These are phyloP conservation scores for Anaspis maculata DNA, from an alignment of 2,888 invertebrate genomes.

Conservation along the genomic window DNA sequence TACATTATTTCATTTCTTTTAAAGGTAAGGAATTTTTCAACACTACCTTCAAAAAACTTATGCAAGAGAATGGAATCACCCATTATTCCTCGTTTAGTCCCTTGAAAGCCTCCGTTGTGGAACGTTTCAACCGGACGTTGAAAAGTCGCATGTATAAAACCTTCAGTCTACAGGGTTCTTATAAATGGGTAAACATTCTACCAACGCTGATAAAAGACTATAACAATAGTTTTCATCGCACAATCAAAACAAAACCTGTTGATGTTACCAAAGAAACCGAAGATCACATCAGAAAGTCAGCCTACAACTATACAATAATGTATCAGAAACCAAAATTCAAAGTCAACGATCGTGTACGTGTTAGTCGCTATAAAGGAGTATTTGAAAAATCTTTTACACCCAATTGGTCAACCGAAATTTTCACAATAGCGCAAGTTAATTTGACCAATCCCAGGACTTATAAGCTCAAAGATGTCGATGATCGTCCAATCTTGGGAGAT, in stretches of 20 bases:
- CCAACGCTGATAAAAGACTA: neutral
- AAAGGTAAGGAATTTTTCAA: neutral
- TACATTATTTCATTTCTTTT: too few species aligned
- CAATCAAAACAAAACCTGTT: conserved; percentile 1
- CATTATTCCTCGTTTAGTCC: neutral
- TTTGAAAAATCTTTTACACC: conserved; percentile 8
- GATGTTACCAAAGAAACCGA: conserved; percentile 2
- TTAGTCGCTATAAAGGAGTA: conserved; percentile 2
- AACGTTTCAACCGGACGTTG: neutral
- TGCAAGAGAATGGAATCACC: neutral
- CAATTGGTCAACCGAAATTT: conserved; percentile 8
- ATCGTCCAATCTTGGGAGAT: conserved; percentile 2
- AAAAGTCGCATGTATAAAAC: neutral
- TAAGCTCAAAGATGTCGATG: conserved; percentile 5
- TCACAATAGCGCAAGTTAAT: conserved; percentile 3
- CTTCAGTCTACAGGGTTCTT: conserved; percentile 2
- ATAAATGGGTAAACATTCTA: conserved; percentile 1
- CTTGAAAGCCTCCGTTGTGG: neutral
- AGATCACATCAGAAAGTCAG: neutral
- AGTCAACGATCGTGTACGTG: conserved; percentile 5
- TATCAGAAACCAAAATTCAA: conserved; percentile 4
- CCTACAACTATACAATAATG: conserved; percentile 2
- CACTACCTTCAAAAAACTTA: neutral
- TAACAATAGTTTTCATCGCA: conserved; percentile 4
- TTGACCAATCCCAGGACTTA: conserved; percentile 6